A percentile compares a stretch with the other conserved stretches of the same genome.
phyloP scores from a whole-genome alignment of 2,888 invertebrate genomes.

The Psylliodes chrysocephalus region DNA sequence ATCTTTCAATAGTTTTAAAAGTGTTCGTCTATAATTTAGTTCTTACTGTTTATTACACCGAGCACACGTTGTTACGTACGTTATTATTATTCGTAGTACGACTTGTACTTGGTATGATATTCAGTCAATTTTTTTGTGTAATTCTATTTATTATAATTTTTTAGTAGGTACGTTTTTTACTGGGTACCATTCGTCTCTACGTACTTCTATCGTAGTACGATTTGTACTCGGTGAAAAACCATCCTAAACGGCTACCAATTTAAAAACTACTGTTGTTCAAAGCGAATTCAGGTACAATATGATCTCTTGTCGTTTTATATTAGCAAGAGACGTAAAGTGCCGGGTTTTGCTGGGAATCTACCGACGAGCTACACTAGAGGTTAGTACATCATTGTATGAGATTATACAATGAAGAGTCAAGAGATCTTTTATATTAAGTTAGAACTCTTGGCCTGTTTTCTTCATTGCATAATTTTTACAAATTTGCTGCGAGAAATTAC shows the following conservation, averaged over 20 bases:
- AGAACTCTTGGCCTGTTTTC: background rate
- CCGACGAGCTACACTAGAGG: too few species aligned
- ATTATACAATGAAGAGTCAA: background rate
- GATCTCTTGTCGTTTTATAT: slow-evolving; percentile 15
- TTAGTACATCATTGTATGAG: background rate
- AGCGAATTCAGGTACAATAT: slow-evolving; percentile 14
- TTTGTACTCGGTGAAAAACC: slow-evolving; percentile 8
- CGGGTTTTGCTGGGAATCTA: background rate
- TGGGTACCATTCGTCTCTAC: background rate
- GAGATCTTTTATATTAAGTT: background rate
- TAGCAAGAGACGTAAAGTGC: slow-evolving; percentile 4
- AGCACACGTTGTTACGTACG: too few species aligned
- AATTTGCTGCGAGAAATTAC: background rate
- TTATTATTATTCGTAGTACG: too few species aligned
- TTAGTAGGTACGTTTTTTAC: background rate
- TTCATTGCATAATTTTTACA: background rate
- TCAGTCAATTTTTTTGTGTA: too few species aligned
- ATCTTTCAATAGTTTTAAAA: too few species aligned
- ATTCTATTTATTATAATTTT: too few species aligned
- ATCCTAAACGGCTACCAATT: background rate
- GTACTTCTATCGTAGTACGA: slow-evolving; percentile 8
- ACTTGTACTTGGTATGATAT: too few species aligned
- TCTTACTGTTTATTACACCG: too few species aligned
- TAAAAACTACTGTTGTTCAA: background rate
- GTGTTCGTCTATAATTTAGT: too few species aligned